Conservation (phyloP, 2,888 invertebrate genomes). For the Lissonota sp. region DNA sequence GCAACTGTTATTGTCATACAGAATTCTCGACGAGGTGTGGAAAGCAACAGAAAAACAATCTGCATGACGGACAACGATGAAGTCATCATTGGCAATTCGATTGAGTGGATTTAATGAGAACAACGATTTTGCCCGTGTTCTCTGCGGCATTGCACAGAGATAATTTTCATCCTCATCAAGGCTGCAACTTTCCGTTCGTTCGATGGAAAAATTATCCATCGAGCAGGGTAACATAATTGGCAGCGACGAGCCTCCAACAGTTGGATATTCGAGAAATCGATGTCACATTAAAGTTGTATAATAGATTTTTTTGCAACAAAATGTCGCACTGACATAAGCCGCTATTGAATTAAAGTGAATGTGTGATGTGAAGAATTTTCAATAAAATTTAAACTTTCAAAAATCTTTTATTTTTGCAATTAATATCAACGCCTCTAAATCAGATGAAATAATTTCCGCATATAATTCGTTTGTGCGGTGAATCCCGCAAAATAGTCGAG, state of each 20-base stretch:
- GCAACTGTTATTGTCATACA: constrained; percentile 2
- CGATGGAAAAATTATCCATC: constrained; percentile 43
- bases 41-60: constrained; percentile 37
- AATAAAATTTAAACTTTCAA: too few relatives aligned
- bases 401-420: too few relatives aligned
- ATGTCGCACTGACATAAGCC: too few relatives aligned
- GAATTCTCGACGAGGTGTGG: constrained; percentile 41
- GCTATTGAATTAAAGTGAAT: too few relatives aligned
- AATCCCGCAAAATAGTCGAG: too few relatives aligned
- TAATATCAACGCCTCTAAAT: too few relatives aligned
- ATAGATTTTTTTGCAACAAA: too few relatives aligned
- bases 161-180: constrained; percentile 29
- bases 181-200: constrained; percentile 45
- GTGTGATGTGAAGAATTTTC: too few relatives aligned
- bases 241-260: constrained; percentile 3
- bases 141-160: background rate
- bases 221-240: constrained; percentile 8
- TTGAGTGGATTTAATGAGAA: constrained; percentile 67
- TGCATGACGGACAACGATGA: constrained; percentile 59
- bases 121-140: constrained; percentile 39
- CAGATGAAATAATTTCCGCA: too few relatives aligned
- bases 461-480: too few relatives aligned
- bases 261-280: background rate
- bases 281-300: background rate
- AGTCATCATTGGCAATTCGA: constrained; percentile 69